These are phyloP conservation scores for Amaurobius ferox DNA, from an alignment of 2,888 invertebrate genomes.

Conservation along the genomic window DNA sequence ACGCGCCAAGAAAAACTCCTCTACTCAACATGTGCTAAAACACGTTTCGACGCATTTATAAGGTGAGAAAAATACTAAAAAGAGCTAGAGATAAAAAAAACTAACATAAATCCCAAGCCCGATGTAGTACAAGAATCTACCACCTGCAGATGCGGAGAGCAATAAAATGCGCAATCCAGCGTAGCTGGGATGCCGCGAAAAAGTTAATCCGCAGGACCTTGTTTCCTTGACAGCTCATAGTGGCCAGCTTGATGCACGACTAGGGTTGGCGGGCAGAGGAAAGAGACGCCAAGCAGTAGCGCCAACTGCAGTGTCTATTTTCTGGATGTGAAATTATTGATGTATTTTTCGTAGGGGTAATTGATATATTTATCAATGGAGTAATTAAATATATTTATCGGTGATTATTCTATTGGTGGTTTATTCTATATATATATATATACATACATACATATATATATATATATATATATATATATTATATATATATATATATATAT, in stretches of 20 bases:
- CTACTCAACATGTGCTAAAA: not conserved
- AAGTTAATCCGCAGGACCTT: conserved; percentile 68
- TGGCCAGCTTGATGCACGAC: conserved; percentile 61
- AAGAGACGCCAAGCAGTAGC: not conserved
- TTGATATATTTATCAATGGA: too few species aligned
- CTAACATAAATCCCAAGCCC: not conserved
- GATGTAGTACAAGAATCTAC: conserved; percentile 50
- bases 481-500: too few species aligned
- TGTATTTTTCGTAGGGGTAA: too few species aligned
- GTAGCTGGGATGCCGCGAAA: conserved; percentile 58
- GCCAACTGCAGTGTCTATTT: too few species aligned
- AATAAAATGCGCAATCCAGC: conserved; percentile 65
- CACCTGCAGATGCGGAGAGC: conserved; percentile 57
- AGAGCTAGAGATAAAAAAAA: too few species aligned
- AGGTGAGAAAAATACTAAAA: conserved; percentile 7
- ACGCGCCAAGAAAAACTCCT: not conserved
- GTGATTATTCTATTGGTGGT: too few species aligned
- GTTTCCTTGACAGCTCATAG: conserved; percentile 69
- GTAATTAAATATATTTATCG: too few species aligned
- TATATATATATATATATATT: too few species aligned
- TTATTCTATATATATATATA: too few species aligned
- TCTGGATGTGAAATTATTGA: too few species aligned
- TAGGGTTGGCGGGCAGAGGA: conserved; percentile 33
- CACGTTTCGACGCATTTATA: not conserved
- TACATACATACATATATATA: too few species aligned